These are phyloP conservation scores for Phyllostomus hastatus DNA, from an alignment of 2,113 vertebrate genomes.

Conservation along the genomic window DNA sequence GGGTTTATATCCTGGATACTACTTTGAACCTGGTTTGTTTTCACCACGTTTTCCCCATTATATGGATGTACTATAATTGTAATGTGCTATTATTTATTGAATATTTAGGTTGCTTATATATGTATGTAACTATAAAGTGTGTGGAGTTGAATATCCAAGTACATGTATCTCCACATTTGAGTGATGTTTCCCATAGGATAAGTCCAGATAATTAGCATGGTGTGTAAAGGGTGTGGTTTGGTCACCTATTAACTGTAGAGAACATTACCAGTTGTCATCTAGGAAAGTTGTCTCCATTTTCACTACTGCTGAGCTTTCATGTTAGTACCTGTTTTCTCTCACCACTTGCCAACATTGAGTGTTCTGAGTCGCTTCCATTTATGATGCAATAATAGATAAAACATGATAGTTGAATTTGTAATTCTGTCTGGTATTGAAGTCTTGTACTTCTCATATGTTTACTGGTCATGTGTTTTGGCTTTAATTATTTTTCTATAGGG, in stretches of 20 bases:
- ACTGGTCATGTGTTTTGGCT: background rate
- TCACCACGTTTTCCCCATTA: background rate
- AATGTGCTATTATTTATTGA: background rate
- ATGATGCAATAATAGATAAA: background rate
- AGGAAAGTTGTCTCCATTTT: background rate
- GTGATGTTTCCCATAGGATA: background rate
- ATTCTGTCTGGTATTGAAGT: background rate
- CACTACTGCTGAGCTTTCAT: background rate
- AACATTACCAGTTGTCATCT: background rate
- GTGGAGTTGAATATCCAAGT: background rate
- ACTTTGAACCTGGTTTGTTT: conserved; percentile 1
- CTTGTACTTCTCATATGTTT: background rate
- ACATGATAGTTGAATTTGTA: background rate
- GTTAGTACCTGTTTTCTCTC: background rate
- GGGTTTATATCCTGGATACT: background rate
- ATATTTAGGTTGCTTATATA: background rate
- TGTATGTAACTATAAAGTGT: background rate
- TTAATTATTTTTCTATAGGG: background rate
- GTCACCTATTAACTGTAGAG: background rate
- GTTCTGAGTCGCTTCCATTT: background rate
- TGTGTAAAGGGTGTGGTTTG: background rate
- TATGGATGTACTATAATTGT: background rate
- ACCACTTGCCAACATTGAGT: background rate
- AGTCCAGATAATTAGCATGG: background rate
- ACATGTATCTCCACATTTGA: background rate